These are phyloP conservation scores for Epizoanthus rinbou DNA, from an alignment of 92 coral and sea anemone genomes.

Conservation along the genomic window DNA sequence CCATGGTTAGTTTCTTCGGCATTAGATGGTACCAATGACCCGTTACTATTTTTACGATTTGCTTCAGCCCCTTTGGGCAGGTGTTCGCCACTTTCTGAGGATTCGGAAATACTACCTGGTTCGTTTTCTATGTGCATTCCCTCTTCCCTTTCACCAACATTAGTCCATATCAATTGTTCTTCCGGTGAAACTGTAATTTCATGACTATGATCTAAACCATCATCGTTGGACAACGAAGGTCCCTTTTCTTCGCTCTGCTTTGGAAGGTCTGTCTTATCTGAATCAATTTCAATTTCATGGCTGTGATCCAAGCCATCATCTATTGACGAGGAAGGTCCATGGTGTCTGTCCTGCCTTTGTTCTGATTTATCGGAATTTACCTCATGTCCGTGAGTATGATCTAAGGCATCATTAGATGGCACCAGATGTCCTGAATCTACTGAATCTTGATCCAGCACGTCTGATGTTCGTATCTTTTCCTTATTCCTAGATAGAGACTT, in stretches of 20 bases:
- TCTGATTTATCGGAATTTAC: background rate
- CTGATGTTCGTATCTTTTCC: no score
- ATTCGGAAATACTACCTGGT: background rate
- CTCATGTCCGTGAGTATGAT: background rate
- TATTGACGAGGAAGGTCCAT: background rate
- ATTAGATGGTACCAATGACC: background rate
- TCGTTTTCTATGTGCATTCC: background rate
- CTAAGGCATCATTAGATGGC: background rate
- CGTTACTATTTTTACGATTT: background rate
- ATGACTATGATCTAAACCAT: slow-evolving; percentile 14
- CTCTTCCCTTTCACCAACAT: background rate
- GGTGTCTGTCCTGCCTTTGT: background rate
- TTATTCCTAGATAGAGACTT: no score
- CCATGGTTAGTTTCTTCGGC: background rate
- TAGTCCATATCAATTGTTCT: background rate
- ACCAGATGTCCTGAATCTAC: background rate
- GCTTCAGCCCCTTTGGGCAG: background rate
- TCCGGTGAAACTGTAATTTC: slow-evolving; percentile 3
- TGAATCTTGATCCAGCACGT: no score
- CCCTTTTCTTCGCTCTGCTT: background rate
- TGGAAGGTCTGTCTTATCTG: background rate
- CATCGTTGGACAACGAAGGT: background rate
- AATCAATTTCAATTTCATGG: background rate
- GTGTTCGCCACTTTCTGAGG: background rate
- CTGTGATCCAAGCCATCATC: slow-evolving; percentile 30